Conservation (phyloP, 2,113 vertebrate genomes). For the Oryzias curvinotus region DNA sequence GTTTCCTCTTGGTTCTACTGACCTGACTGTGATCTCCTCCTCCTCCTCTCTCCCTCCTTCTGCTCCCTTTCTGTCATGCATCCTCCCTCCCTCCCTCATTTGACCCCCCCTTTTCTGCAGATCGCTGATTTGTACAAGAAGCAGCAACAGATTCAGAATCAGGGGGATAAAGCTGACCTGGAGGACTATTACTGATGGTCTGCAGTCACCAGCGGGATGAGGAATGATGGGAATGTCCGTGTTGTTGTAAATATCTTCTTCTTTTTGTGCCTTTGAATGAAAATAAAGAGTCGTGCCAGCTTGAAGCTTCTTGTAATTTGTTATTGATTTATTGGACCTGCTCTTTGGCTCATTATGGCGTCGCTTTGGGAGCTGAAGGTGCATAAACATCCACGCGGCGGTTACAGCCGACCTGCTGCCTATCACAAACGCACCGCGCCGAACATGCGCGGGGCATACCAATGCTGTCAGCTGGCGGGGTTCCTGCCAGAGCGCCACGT, state of each 20-base stretch:
- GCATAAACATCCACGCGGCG: conserved; percentile 24
- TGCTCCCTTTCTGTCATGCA: conserved; percentile 7
- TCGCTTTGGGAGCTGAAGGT: conserved; percentile 23
- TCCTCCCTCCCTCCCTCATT: not conserved
- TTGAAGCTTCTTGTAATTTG: conserved; percentile 27
- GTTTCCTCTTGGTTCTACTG: conserved; percentile 45
- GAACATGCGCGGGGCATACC: conserved; percentile 31
- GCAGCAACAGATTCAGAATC: conserved; percentile 93
- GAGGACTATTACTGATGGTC: conserved; percentile 83
- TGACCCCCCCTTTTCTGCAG: conserved; percentile 59
- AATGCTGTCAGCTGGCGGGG: conserved; percentile 7
- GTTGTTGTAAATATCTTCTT: conserved; percentile 70
- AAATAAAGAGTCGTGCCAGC: conserved; percentile 52
- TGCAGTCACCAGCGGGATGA: not conserved
- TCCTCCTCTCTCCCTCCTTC: not conserved
- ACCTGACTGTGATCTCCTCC: conserved; percentile 45
- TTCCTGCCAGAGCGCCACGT: conserved; percentile 1
- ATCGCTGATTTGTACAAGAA: conserved; percentile 86
- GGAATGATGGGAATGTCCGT: conserved; percentile 17
- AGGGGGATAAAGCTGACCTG: conserved; percentile 74
- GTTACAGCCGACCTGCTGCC: conserved; percentile 14
- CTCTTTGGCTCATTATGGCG: conserved; percentile 2
- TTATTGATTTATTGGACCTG: conserved; percentile 24
- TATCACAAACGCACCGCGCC: conserved; percentile 27
- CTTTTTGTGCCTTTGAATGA: conserved; percentile 41